Base-by-base conservation (phyloP, 2,113 vertebrate species). In the Cyanocitta stelleri region DNA sequence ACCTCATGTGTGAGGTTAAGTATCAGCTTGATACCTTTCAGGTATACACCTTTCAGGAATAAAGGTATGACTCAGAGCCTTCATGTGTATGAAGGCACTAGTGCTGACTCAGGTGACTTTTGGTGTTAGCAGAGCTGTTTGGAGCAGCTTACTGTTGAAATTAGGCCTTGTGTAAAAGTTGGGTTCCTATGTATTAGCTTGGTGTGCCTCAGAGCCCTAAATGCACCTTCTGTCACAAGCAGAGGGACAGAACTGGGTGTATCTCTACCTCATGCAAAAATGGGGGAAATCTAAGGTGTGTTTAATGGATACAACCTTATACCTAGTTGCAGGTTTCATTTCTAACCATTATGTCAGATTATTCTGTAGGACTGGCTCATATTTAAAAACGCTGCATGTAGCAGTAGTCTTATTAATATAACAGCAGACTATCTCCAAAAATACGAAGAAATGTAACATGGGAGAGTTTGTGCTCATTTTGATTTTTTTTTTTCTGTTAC, bases 371-470 rank as follows among this genome's bases (percentile, higher is more conserved):
- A 32, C 3, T n/a, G 59, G 29, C 13, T 43, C 5, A 22, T 64
- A 68, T 37, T 64, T 69, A 61, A 72, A 72, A 56, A 11, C 6
- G 7, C 35, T 61, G 32, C 12, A 11, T 27, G 12, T 11, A 55
- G 27, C 48, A 87, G 26, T 35, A 59, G 39, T 29, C 32, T 39
- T 61, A n/a, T 0, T 44, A 52, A 8, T 37, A 1, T 22, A 74
- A 56, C 3, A 76, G 48, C 41, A 78, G 59, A 16, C 16, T 24
- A 4, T 37, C 58, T 80, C 43, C 6, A 58, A 30, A 85, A 82
- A 11, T 14, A 48, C 0, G 1, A 29, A 85, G 23, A 68, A 68
- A 43, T 5, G 5, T 37, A 48, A 56, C 1, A 0, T 12, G 41
- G 11, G 16, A 39, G 32, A 37, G 27, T 41, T 66, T 44, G 33